Percentiles rank a stretch among this genome's conserved stretches.
Conservation (phyloP, 2,888 invertebrate species). For the Strigamia crassipes region DNA sequence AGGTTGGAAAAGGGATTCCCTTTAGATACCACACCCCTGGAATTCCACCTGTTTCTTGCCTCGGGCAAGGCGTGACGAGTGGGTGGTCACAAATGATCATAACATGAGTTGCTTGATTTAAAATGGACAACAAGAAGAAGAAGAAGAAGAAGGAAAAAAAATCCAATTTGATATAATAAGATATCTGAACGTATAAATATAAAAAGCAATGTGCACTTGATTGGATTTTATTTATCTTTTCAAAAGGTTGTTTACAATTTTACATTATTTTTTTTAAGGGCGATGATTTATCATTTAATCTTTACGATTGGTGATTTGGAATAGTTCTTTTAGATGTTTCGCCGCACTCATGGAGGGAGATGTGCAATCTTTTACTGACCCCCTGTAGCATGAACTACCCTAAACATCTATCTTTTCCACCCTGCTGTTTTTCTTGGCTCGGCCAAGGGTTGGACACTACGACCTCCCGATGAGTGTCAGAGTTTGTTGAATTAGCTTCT, state of each 20-base stretch:
- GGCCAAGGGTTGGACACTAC: slow-evolving; percentile 33
- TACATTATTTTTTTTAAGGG: neutral
- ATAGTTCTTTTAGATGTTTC: slow-evolving; percentile 16
- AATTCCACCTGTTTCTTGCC: slow-evolving; percentile 34
- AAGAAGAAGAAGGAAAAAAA: neutral
- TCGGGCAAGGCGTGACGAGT: slow-evolving; percentile 24
- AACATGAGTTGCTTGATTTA: neutral
- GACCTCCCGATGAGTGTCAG: slow-evolving; percentile 30
- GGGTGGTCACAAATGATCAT: slow-evolving; percentile 21
- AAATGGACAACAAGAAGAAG: neutral
- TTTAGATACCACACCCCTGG: slow-evolving; percentile 37
- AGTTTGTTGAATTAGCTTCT: slow-evolving; percentile 36
- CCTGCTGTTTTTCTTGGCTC: slow-evolving; percentile 27
- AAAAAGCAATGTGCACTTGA: neutral
- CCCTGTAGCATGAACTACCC: slow-evolving; percentile 29
- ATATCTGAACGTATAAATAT: neutral
- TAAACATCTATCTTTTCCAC: slow-evolving; percentile 40
- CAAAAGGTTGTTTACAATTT: neutral
- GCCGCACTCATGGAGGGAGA: slow-evolving; percentile 8
- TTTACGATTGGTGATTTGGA: slow-evolving; percentile 13
- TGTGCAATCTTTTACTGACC: slow-evolving; percentile 26
- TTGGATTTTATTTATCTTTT: neutral
- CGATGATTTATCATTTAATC: slow-evolving; percentile 39
- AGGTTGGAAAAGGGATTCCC: slow-evolving; percentile 11
- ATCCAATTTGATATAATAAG: neutral